Evolutionary conservation across 2,113 vertebrate genomes (phyloP).

Genomic region (Cyprinus carpio): DNA sequence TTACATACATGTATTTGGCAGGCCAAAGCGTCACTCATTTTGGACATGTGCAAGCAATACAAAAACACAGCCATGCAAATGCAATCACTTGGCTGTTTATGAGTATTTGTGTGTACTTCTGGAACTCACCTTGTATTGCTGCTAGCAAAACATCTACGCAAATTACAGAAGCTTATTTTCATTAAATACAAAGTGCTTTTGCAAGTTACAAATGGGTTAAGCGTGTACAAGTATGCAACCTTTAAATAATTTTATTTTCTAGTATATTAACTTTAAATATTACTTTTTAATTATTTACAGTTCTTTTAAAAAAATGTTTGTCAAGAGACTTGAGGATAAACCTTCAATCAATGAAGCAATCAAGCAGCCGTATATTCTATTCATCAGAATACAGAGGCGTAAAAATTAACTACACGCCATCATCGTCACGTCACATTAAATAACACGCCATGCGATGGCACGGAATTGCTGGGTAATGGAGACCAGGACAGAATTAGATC

Average conservation of each 20-base stretch:
- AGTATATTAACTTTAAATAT: not conserved
- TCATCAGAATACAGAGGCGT: conserved; percentile 25
- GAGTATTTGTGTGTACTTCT: not conserved
- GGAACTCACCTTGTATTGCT: not conserved
- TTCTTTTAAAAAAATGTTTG: not conserved
- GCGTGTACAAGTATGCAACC: not conserved
- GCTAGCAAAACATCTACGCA: not conserved
- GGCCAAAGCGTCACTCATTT: not conserved
- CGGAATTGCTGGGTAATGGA: conserved; percentile 37
- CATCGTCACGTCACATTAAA: conserved; percentile 37
- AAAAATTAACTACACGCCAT: conserved; percentile 41
- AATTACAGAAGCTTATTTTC: conserved; percentile 23
- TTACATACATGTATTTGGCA: not conserved
- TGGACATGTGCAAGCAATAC: not conserved
- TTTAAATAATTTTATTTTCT: not conserved
- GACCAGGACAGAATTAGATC: conserved; percentile 41
- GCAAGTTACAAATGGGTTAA: not conserved
- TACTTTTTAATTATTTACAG: not conserved
- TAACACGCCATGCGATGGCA: conserved; percentile 16
- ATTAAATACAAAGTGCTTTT: not conserved
- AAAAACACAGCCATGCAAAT: conserved; percentile 16
- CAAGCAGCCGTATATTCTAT: conserved; percentile 12
- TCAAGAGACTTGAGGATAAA: not conserved
- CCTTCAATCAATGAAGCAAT: conserved; percentile 31
- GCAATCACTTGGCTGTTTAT: conserved; percentile 15